Evolutionary conservation across 2,888 invertebrate species (phyloP).

Genomic region (Lepidocyrtoides sp.): DNA sequence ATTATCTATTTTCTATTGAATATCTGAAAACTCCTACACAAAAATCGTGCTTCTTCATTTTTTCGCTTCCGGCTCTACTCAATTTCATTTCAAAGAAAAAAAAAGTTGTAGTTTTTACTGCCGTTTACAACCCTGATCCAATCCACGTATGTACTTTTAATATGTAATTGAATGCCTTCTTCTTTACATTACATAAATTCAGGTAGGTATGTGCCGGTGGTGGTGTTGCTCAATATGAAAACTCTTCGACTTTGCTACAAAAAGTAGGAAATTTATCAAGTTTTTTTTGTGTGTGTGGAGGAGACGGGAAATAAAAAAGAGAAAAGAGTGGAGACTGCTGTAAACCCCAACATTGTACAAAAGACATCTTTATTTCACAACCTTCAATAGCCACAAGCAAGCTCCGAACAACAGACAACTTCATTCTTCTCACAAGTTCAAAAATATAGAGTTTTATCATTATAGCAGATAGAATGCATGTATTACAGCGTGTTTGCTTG

Average conservation of each 20-base stretch:
- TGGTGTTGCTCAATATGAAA: too few species aligned
- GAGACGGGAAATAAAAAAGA: neutral
- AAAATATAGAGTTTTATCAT: constrained; percentile 31
- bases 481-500: too few species aligned
- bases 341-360: neutral
- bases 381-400: constrained; percentile 51
- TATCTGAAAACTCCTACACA: neutral
- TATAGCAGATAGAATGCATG: neutral
- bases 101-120: neutral
- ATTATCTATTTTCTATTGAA: neutral
- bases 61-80: constrained; percentile 6
- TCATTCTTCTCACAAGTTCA: constrained; percentile 50
- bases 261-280: too few species aligned
- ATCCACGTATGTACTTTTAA: neutral
- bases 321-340: neutral
- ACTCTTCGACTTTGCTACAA: too few species aligned
- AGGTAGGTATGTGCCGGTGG: neutral
- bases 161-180: constrained; percentile 17
- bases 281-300: too few species aligned
- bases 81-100: neutral
- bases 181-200: neutral
- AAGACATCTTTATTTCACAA: constrained; percentile 53
- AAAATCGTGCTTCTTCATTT: neutral
- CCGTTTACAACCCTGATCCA: neutral
- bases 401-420: constrained; percentile 56